Conservation (phyloP, 2,797 vertebrate species). For the Margarornis squamiger region DNA sequence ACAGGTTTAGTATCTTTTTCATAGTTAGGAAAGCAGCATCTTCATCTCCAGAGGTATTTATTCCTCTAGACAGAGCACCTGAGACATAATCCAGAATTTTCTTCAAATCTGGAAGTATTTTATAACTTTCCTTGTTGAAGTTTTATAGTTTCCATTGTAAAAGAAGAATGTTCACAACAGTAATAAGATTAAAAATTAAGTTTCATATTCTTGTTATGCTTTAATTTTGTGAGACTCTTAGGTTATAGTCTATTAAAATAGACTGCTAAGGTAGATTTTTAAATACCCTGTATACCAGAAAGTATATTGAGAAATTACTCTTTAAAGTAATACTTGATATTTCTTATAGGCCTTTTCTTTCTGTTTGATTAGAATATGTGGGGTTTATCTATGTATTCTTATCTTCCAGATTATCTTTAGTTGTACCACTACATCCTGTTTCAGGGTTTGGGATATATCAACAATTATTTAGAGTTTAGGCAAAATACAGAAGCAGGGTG, state of each 20-base stretch:
- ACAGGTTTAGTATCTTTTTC: background rate
- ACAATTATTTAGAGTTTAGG: background rate
- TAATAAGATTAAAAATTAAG: background rate
- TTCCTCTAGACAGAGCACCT: background rate
- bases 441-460: background rate
- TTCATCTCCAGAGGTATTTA: background rate
- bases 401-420: background rate
- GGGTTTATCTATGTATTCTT: background rate
- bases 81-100: background rate
- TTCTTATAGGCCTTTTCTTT: background rate
- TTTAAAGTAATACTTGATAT: background rate
- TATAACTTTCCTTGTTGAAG: background rate
- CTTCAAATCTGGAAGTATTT: background rate
- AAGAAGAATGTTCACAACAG: background rate
- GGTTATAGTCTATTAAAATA: background rate
- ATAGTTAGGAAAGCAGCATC: background rate
- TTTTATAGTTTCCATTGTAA: background rate
- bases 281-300: background rate
- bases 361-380: background rate
- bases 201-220: background rate
- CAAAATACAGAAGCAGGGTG: background rate
- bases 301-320: background rate
- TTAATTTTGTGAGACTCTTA: background rate
- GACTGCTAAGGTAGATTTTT: background rate
- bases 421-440: background rate